Conservation (phyloP, 2,797 vertebrate species). For the Simalia tracyae region DNA sequence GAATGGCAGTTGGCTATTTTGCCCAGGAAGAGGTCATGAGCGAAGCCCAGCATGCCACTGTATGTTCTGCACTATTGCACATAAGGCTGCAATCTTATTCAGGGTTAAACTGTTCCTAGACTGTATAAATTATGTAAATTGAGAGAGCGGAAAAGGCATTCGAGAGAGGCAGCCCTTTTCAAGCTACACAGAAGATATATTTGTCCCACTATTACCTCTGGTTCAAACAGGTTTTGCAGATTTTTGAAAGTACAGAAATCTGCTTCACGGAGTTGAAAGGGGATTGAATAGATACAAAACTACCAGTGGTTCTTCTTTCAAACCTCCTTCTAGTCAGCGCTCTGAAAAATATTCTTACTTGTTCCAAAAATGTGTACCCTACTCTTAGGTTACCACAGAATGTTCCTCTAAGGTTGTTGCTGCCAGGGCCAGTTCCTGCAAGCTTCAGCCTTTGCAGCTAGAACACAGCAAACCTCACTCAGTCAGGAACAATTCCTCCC, state of each 20-base stretch:
- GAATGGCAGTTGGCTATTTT: not conserved
- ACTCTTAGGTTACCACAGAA: not conserved
- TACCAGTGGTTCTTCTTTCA: not conserved
- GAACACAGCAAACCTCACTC: not conserved
- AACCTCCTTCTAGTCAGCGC: not conserved
- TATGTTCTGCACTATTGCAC: not conserved
- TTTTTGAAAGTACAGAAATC: not conserved
- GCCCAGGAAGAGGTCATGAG: not conserved
- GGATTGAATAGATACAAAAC: not conserved
- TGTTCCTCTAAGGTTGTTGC: not conserved
- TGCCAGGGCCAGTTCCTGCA: not conserved
- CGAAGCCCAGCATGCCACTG: not conserved
- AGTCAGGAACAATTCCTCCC: not conserved
- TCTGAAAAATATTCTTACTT: not conserved
- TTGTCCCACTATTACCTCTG: not conserved
- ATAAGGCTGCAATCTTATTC: not conserved
- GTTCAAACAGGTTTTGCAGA: constrained; percentile 3
- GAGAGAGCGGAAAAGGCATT: not conserved
- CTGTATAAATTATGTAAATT: constrained; percentile 12
- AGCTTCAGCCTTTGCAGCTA: constrained; percentile 6
- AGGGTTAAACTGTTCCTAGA: not conserved
- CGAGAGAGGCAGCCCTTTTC: not conserved
- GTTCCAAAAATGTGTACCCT: not conserved
- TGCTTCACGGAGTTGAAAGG: not conserved
- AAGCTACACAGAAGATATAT: not conserved